phyloP scores from a whole-genome alignment of 2,113 vertebrate genomes.

The Thalassarche chlororhynchos region DNA sequence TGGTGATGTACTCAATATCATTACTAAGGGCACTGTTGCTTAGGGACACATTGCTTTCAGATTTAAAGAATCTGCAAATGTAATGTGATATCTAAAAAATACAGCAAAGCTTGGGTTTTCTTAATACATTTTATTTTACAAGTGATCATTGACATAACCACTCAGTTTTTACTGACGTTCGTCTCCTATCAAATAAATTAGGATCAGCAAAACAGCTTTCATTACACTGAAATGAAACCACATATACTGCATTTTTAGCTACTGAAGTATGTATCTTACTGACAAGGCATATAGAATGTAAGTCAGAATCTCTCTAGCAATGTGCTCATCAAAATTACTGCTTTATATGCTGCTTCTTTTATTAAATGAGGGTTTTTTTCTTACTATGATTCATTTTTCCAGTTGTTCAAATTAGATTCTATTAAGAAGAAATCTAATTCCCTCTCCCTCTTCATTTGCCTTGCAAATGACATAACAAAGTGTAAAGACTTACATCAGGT shows the following conservation, averaged over 20 bases:
- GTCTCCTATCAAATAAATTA: neutral
- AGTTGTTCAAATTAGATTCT: neutral
- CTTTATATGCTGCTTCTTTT: neutral
- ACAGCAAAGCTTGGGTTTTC: neutral
- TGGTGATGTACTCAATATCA: neutral
- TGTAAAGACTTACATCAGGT: neutral
- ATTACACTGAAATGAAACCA: neutral
- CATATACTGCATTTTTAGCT: neutral
- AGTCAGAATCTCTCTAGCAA: neutral
- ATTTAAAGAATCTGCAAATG: neutral
- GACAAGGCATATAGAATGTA: neutral
- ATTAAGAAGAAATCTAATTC: neutral
- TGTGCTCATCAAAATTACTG: neutral
- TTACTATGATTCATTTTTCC: neutral
- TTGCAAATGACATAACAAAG: neutral
- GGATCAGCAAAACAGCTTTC: neutral
- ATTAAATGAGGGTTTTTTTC: rapidly evolving
- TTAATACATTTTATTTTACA: neutral
- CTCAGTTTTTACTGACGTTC: neutral
- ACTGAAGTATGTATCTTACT: neutral
- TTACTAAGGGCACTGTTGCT: neutral
- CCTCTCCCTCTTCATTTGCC: neutral
- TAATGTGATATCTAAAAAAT: neutral
- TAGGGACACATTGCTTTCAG: neutral
- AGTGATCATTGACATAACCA: neutral